Evolutionary conservation across 1,140 invertebrate genomes (phyloP), one percentile per base, ranked within the genome.

Genomic region (Papilio dardanus): DNA sequence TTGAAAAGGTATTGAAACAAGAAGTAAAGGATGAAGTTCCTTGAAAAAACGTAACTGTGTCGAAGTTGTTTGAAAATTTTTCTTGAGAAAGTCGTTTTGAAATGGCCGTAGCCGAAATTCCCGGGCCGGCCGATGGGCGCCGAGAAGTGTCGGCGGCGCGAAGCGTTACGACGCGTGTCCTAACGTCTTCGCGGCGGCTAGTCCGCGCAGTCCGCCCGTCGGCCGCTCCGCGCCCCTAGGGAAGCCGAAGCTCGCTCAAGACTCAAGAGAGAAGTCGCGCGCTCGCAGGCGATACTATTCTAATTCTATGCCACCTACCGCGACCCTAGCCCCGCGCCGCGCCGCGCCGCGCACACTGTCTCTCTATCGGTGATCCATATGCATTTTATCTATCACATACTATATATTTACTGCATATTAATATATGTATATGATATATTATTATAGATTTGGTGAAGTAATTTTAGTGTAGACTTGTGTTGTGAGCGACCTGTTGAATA

Each of bases 1-100:
- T 94, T 94, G 91, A 93, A 94, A 94, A 94, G 93, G 93, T 94
- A 93, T 93, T 93, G 92, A 94, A 93, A 93, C 92, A 94, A 94
- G 93, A 94, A 93, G 92, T 93, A 93, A 94, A 91, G 93, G 93
- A 94, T 94, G 93, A 94, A 94, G 92, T 93, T 92, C 91, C 89
- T 92, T 93, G 90, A 93, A 94, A 91, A 93, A 90, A 62, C 54
- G 87, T 93, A 91, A 88, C 88, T 93, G 87, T 91, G 85, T 92
- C 91, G 88, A 92, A 93, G 89, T 92, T 89, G 54, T 50, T 92
- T 89, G 91, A 92, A 93, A 92, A 92, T 89, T 82, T 90, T 89
- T 89, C 80, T 87, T 90, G 86, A 91, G 88, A 87, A 87, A 83
- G 82, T 83, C 83, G 79, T 46, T 89, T 89, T 85, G 84, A 92